These are phyloP conservation scores for Drosophila ironensis DNA, from an alignment of 1,140 invertebrate species.

Conservation along the genomic window DNA sequence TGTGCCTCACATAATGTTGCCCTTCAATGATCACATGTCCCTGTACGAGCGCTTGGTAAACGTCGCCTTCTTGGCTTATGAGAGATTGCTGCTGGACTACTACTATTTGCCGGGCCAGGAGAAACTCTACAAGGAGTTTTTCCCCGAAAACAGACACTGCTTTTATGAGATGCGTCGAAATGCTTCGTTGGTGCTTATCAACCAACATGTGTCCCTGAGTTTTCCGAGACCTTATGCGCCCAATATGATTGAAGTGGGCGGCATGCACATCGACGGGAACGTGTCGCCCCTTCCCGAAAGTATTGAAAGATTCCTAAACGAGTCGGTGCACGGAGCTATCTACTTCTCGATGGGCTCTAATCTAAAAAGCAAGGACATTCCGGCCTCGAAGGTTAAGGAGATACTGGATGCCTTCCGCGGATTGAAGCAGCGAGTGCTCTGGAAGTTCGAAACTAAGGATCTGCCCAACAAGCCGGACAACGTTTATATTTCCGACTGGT, in stretches of 20 bases:
- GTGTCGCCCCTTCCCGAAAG: constrained; percentile 68
- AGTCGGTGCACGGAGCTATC: constrained; percentile 83
- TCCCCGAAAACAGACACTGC: constrained; percentile 29
- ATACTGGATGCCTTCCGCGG: constrained; percentile 83
- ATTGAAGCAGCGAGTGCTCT: constrained; percentile 84
- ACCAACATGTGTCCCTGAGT: constrained; percentile 82
- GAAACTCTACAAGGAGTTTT: constrained; percentile 61
- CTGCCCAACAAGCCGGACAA: constrained; percentile 83
- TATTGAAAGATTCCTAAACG: constrained; percentile 70
- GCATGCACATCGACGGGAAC: constrained; percentile 80
- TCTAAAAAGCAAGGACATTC: constrained; percentile 60
- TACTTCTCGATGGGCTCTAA: constrained; percentile 84
- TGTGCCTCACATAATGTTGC: constrained; percentile 45
- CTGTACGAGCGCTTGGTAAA: constrained; percentile 75
- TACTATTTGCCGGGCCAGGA: constrained; percentile 62
- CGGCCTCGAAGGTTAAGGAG: constrained; percentile 77
- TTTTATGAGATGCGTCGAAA: constrained; percentile 77
- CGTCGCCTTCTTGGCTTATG: constrained; percentile 35
- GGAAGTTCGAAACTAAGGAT: constrained; percentile 84
- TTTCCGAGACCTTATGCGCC: constrained; percentile 81
- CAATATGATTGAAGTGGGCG: constrained; percentile 82
- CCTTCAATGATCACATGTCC: constrained; percentile 68
- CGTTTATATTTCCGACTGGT: constrained; percentile 84
- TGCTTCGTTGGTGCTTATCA: constrained; percentile 83
- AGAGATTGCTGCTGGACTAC: constrained; percentile 47